Base-by-base conservation (phyloP, 2,888 invertebrate species). In the Orgyia antiqua region DNA sequence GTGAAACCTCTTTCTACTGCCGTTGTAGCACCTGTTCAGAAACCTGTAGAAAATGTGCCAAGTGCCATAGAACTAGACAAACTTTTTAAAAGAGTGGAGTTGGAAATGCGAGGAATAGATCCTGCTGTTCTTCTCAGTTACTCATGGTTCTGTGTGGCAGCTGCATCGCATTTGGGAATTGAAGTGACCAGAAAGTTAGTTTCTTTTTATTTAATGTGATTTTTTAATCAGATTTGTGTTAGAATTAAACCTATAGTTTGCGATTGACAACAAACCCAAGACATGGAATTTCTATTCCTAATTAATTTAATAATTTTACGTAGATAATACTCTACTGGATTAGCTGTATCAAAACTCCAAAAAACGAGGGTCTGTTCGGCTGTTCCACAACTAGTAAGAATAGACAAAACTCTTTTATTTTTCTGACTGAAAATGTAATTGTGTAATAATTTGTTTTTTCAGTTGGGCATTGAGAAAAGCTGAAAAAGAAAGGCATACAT, bases 51-150 rank as follows among this genome's bases (percentile, higher is more conserved):
- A 37, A 51, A 58, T 44, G 46, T 60, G 1, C 49, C 62, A 21
- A 21, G 47, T 17, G n/a, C 51, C 0, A 37, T 73, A 4, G 89
- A 90, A 65, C 64, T 86, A 4, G 96, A 96, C 59, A 94, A 93
- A 70, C 84, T 98, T 20, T 97, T 91, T 61, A 94, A 93, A 73
- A 89, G 89, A 53, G 82, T 98, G 5, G 94, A 95, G 68, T 66
- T 98, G 36, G 97, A 98, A 84, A 88, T 97, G 51, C 89, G 93
- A 63, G 94, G 96, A 9, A 92, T 96, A 60, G 98, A 98, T 69
- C 91, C 91, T 1, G 94, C 93, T 0, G 96, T 98, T 0, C 73
- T 98, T 11, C 90, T 92, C 41, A 98, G 97, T 79, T 99, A 96
- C 68, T 90, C 92, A 8, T 91, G 90, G 88, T 98, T 97, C 80